Evolutionary conservation across 2,113 vertebrate species (phyloP), one percentile per base, ranked within the genome.

Genomic region (Hypomesus transpacificus): DNA sequence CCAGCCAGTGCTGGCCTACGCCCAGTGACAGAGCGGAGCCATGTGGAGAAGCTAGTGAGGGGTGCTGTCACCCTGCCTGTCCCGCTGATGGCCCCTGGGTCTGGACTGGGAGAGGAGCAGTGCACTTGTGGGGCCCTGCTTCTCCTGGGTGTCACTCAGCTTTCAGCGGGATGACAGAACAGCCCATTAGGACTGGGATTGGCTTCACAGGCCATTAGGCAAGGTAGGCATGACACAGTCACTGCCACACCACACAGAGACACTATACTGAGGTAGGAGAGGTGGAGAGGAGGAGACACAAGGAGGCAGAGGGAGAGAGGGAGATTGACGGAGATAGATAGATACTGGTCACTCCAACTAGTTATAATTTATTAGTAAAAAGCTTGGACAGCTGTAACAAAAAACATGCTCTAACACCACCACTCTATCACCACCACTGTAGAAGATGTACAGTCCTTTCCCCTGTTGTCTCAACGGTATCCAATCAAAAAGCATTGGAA

Each of bases 201-300:
- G 83, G 86, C 90, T 89, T 91, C 89, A 90, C 88, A 89, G 86
- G 82, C 88, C 89, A 90, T 92, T 91, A 91, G 82, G 66, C 77
- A 82, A 84, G 74, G 81, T 82, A 88, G 81, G 85, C 87, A 83
- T 83, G 84, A 84, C 82, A 84, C 80, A 82, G 80, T 57, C 81
- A 63, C 31, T 18, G 28, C 16, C 61, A 64, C 61, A 39, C 16
- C 54, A n/a, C 63, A 73, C 79, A 56, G 62, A 68, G 82, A 74
- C 76, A 66, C 70, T 84, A 81, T 84, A 81, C 71, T 77, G 86
- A 87, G 82, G 85, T 82, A 89, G 84, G 74, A 79, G 77, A 80
- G 73, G 77, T 16, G 24, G 60, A 62, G 60, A 16, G 26, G 24
- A 17, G 4, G 65, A 67, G 22, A 53, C 22, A 24, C 3, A 18